Percentiles rank a stretch among this genome's conserved stretches.
Evolutionary conservation across 2,888 invertebrate species (phyloP).

Genomic region (Syritta pipiens): DNA sequence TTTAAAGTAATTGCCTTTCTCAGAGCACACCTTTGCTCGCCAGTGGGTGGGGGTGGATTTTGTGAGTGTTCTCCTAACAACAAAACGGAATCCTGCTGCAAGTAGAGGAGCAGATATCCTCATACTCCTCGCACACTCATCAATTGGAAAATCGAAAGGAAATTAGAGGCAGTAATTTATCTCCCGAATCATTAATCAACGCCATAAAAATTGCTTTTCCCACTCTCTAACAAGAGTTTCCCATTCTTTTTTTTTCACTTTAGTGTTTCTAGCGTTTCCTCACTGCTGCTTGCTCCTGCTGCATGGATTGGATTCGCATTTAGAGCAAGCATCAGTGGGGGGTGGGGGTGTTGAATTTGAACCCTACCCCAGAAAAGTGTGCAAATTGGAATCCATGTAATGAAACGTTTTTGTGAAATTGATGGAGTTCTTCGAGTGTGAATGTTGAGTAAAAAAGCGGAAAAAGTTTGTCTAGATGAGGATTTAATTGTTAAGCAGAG

Average conservation of each 20-base stretch:
- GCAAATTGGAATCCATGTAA: conserved; percentile 52
- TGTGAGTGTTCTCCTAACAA: no score
- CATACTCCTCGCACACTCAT: conserved; percentile 46
- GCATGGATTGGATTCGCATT: conserved; percentile 61
- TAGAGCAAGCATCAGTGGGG: conserved; percentile 24
- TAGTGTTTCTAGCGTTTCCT: no score
- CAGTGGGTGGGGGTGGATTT: conserved; percentile 6
- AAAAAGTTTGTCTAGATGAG: no score
- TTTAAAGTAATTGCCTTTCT: conserved; percentile 48
- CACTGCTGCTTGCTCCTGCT: conserved; percentile 16
- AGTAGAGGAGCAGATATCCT: conserved; percentile 24
- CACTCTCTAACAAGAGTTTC: conserved; percentile 42
- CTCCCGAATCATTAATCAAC: conserved; percentile 69
- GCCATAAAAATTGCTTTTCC: conserved; percentile 67
- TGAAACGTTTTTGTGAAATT: conserved; percentile 54
- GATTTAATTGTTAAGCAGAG: no score
- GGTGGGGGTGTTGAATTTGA: conserved; percentile 39
- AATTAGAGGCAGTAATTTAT: conserved; percentile 68
- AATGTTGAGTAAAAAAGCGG: no score
- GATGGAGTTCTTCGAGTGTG: conserved; percentile 25
- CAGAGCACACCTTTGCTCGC: conserved; percentile 30
- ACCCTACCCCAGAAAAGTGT: conserved; percentile 49
- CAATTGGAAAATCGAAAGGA: conserved; percentile 68
- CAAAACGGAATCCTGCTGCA: no score
- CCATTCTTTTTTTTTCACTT: conserved; percentile 22